These are phyloP conservation scores for Flexamia atlantica DNA, from an alignment of 2,888 invertebrate genomes.

Conservation along the genomic window DNA sequence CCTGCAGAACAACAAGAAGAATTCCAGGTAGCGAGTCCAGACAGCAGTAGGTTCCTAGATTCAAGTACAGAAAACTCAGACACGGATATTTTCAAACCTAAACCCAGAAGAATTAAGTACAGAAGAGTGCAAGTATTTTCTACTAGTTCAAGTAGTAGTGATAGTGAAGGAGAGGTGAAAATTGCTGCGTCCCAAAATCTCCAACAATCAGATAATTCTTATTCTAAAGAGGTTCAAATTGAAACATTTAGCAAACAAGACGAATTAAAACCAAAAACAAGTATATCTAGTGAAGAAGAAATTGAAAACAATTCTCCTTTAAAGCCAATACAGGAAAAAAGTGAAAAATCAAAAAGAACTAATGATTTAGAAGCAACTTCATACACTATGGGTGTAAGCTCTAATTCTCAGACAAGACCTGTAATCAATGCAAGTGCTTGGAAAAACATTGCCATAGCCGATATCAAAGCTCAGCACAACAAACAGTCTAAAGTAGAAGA, in stretches of 20 bases:
- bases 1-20: background rate
- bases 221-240: background rate
- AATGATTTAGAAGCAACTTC: background rate
- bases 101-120: background rate
- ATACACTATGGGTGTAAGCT: too few species aligned
- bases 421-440: conserved; percentile 1
- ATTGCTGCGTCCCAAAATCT: background rate
- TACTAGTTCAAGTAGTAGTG: conserved; percentile 23
- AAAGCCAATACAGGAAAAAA: background rate
- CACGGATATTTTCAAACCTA: background rate
- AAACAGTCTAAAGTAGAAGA: conserved; percentile 19
- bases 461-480: background rate
- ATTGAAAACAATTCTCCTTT: background rate
- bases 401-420: background rate
- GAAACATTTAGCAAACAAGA: background rate
- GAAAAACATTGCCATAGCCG: conserved; percentile 17
- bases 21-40: background rate
- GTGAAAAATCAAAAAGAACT: background rate
- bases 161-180: background rate
- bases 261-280: background rate
- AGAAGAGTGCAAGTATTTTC: conserved; percentile 8
- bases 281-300: conserved; percentile 5
- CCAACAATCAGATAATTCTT: background rate
- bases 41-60: conserved; percentile 28
- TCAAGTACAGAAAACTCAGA: conserved; percentile 28